Base-by-base conservation (phyloP, 2,797 vertebrate species). In the Alfaro cultratus region DNA sequence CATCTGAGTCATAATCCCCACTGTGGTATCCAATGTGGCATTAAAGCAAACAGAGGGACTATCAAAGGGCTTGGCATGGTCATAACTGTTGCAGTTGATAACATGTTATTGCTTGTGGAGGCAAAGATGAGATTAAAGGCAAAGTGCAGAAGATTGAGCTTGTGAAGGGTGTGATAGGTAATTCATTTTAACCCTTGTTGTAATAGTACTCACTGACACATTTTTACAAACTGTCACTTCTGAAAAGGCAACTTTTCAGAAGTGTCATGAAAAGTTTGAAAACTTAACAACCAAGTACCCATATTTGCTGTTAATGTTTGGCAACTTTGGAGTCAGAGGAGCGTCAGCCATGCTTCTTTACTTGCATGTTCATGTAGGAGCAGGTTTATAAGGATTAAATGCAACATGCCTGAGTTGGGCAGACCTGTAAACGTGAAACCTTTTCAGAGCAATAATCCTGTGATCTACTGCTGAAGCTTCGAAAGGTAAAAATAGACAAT, bases 401-500 rank as follows among this genome's bases (percentile, higher is more conserved):
- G n/a, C 57, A 82, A 81, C 76, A 74, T 74, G 77, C 75, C 41
- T 51, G 16, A 34, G 73, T 80, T 62, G 55, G 73, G 51, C 75
- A 77, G 77, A 73, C 43, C 75, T 77, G 73, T 80, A 80, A 77
- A 57, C 71, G 67, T 77, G 75, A 81, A 88, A 80, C 82, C 77
- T 71, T 83, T 71, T 80, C 76, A 79, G 68, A 81, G 74, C 43
- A 73, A 70, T 90, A 88, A 89, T 90, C 90, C 90, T 51, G 73
- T 8, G 77, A 36, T 85, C 82, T 39, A 82, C 80, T 41, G 76
- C 80, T 6, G 73, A 78, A 51, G 78, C 89, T 87, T 85, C 68
- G 62, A 73, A 72, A 29, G 71, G 87, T 93, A 95, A 95, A 95
- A 95, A 96, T 95, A 94, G 91, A 86, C 87, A 87, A 90, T 64